Evolutionary conservation across 2,888 invertebrate species (phyloP), one percentile per base, ranked within the genome.

Genomic region (Tetheella fluctuosa): DNA sequence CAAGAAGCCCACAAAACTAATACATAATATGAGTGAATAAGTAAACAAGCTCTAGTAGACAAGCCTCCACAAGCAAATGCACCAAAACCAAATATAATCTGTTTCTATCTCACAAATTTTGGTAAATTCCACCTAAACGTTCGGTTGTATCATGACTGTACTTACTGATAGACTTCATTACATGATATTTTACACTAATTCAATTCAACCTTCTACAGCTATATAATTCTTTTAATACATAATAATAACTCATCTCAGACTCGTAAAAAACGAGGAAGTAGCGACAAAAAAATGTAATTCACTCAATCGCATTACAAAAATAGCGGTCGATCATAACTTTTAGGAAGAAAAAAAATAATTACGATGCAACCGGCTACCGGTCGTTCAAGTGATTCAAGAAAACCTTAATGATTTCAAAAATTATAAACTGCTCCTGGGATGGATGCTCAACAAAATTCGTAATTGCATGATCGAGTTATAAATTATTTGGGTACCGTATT

Each of bases 331-430:
- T 71, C 59, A 60, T 64, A 62, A 73, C 42, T 76, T 64, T 65
- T 64, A 61, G 54, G 30, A 8, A 52, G 67, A 68, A 77, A 76
- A 76, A 71, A 64, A 68, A 67, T 61, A 64, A 73, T 65, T 63
- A 64, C 65, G 20, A 37, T 56, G 42, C 67, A 67, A 76, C 80
- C 88, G 78, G 89, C 87, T 88, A 89, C 88, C 59, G 68, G 60
- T 17, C 48, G 20, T 1, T n/a, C n/a, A 17, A 54, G 28, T 17
- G 34, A 54, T 54, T 64, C 66, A 67, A 61, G 73, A 74, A 76
- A 71, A 76, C 77, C 78, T 71, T 86, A 86, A 88, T 85, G 83
- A 82, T 77, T 55, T 68, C 75, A 64, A 73, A 83, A 87, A 85
- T 86, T 85, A 85, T 79, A 70, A 77, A 75, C 79, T 73, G 60